Evolutionary conservation across 2,888 invertebrate species (phyloP).

Genomic region (Diarsia mendica): DNA sequence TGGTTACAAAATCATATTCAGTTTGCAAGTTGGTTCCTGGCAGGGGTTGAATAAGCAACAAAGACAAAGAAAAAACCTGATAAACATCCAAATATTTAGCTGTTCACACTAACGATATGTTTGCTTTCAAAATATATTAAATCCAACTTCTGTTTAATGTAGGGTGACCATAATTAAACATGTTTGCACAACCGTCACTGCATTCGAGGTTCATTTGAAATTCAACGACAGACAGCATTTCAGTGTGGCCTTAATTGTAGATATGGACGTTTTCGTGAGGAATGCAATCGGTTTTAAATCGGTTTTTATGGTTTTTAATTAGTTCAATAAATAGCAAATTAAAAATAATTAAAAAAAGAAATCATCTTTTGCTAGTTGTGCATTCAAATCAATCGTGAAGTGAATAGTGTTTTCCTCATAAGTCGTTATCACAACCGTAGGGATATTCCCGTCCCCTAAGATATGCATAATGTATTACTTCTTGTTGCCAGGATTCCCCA

Average conservation of each 20-base stretch:
- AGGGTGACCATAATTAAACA: conserved; percentile 29
- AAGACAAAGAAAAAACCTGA: conserved; percentile 39
- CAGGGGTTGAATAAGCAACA: conserved; percentile 53
- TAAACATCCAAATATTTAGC: conserved; percentile 63
- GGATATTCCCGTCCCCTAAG: not conserved
- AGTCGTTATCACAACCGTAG: not conserved
- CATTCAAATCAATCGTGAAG: not conserved
- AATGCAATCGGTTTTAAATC: no score
- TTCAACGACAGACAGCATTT: not conserved
- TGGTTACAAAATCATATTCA: not conserved
- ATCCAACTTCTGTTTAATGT: conserved; percentile 32
- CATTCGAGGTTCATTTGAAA: not conserved
- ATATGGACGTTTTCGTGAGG: no score
- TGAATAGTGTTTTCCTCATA: not conserved
- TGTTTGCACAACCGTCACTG: not conserved
- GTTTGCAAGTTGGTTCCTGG: conserved; percentile 14
- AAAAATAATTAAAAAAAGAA: no score
- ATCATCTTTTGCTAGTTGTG: not conserved
- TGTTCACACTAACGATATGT: conserved; percentile 55
- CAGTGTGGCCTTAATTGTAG: no score
- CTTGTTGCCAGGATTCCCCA: conserved; percentile 24
- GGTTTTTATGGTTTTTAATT: no score
- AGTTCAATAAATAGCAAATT: no score
- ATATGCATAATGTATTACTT: conserved; percentile 26
- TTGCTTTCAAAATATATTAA: conserved; percentile 61